A percentile compares a stretch with the other conserved stretches of the same genome.
Evolutionary conservation across 2,888 invertebrate species (phyloP).

Genomic region (Charanyca ferruginea): DNA sequence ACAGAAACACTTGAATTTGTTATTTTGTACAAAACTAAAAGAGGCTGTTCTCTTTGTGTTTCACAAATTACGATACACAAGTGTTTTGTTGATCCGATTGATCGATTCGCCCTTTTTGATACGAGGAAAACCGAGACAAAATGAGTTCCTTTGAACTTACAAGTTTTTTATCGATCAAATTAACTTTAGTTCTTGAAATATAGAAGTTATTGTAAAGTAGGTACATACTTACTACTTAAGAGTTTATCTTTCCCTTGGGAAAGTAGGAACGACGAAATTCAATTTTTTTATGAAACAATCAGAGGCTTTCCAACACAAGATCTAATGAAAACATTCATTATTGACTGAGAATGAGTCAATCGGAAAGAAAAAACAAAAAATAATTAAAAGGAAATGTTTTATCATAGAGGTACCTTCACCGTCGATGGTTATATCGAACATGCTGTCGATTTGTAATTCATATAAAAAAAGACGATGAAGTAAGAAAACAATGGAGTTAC

Average conservation of each 20-base stretch:
- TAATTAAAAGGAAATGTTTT: constrained; percentile 5
- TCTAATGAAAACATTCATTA: neutral
- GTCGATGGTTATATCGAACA: constrained; percentile 19
- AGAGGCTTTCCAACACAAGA: constrained; percentile 8
- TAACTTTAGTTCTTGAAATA: constrained; percentile 42
- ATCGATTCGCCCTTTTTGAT: constrained; percentile 46
- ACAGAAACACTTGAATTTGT: constrained; percentile 35
- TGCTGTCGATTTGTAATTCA: constrained; percentile 59
- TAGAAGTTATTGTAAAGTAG: constrained; percentile 29
- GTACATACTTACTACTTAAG: constrained; percentile 13
- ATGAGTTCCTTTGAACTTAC: constrained; percentile 43
- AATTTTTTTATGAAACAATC: constrained; percentile 1
- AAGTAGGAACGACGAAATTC: constrained; percentile 18
- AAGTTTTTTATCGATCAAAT: constrained; percentile 36
- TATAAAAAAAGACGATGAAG: constrained; percentile 70
- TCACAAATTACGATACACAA: constrained; percentile 46
- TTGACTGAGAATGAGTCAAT: constrained; percentile 7
- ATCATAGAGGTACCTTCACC: constrained; percentile 4
- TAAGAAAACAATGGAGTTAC: constrained; percentile 76
- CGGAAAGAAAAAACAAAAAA: neutral
- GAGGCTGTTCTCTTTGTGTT: constrained; percentile 34
- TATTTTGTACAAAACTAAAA: constrained; percentile 47
- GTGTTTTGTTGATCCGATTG: constrained; percentile 51
- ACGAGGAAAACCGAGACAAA: constrained; percentile 35
- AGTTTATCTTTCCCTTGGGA: constrained; percentile 35